Percentiles rank a stretch among this genome's conserved stretches.
phyloP scores from a whole-genome alignment of 2,113 vertebrate genomes.

The Pelecanoides urinatrix region DNA sequence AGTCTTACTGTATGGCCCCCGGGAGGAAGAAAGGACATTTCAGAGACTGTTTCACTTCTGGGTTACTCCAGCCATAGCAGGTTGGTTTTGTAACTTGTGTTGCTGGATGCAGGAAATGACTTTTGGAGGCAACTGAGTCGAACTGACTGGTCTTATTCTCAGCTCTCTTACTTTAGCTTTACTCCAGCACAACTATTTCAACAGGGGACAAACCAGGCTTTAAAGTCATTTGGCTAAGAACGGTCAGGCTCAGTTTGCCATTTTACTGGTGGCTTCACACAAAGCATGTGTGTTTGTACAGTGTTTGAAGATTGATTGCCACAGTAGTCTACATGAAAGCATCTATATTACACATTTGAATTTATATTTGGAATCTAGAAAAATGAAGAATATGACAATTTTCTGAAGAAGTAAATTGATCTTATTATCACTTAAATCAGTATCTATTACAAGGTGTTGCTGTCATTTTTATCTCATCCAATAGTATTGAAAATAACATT shows the following conservation, averaged over 20 bases:
- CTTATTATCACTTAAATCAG: background rate
- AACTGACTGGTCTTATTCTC: background rate
- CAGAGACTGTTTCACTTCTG: constrained; percentile 54
- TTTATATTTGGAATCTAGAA: background rate
- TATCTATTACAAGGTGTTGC: background rate
- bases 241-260: background rate
- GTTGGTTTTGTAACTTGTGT: background rate
- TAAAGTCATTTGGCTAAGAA: background rate
- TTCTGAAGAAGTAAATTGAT: background rate
- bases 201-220: background rate
- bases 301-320: background rate
- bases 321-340: background rate
- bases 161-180: background rate
- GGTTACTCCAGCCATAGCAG: constrained; percentile 35
- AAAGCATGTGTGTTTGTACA: background rate
- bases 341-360: background rate
- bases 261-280: background rate
- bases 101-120: constrained; percentile 25
- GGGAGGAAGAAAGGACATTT: constrained; percentile 43
- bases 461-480: background rate
- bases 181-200: background rate
- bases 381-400: background rate
- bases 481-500: background rate
- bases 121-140: background rate
- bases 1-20: constrained; percentile 1